Conservation (phyloP, 2,113 vertebrate species). For the Upupa epops region DNA sequence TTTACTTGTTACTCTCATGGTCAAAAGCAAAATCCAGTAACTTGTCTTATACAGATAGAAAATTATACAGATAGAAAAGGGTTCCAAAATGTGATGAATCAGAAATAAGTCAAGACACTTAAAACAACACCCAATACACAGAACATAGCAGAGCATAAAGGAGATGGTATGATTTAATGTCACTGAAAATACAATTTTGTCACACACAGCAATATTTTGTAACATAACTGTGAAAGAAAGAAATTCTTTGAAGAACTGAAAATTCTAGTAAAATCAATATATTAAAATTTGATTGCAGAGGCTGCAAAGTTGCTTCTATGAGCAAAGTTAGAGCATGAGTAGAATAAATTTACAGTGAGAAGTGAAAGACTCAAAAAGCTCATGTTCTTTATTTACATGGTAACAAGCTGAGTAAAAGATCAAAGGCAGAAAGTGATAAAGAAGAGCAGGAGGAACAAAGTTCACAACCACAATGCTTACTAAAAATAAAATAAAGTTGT, state of each 20-base stretch:
- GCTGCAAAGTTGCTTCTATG: not conserved
- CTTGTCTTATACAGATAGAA: not conserved
- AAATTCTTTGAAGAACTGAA: not conserved
- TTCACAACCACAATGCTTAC: not conserved
- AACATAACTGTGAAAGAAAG: not conserved
- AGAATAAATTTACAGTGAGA: not conserved
- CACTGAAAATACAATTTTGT: not conserved
- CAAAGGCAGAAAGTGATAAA: not conserved
- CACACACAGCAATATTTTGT: not conserved
- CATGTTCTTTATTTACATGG: not conserved
- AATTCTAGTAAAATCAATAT: not conserved
- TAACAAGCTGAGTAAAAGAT: not conserved
- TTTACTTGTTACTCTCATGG: too few species aligned
- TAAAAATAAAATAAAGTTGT: not conserved
- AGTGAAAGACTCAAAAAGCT: not conserved
- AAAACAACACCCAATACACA: not conserved
- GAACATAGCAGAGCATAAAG: not conserved
- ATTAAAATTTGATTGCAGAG: not conserved
- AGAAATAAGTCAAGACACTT: not conserved
- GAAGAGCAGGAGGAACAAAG: not conserved
- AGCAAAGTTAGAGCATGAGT: not conserved
- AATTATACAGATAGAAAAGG: not conserved
- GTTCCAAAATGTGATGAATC: not conserved
- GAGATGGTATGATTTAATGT: not conserved
- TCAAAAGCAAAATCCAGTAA: too few species aligned